phyloP scores from a whole-genome alignment of 2,888 invertebrate genomes.

The Zaprionus bogoriensis region DNA sequence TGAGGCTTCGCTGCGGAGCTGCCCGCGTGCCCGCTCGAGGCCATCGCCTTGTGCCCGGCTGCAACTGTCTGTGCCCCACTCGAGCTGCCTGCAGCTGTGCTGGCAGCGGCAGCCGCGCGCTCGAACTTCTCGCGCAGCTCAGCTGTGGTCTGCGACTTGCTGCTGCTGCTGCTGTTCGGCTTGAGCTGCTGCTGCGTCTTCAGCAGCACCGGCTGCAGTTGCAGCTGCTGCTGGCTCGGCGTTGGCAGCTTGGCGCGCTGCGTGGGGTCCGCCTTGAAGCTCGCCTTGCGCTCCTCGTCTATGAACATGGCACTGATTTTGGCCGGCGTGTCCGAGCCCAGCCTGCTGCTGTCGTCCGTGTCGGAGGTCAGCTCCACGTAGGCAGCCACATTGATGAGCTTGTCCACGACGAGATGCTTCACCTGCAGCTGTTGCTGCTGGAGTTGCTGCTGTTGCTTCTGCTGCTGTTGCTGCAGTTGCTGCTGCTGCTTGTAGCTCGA shows the following conservation, averaged over 20 bases:
- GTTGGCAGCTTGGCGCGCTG: constrained; percentile 73
- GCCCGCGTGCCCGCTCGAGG: too few relatives aligned
- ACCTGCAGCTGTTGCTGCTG: constrained; percentile 50
- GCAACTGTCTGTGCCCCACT: too few relatives aligned
- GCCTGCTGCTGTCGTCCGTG: constrained; percentile 82
- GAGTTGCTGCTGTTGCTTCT: constrained; percentile 42
- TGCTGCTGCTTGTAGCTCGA: constrained; percentile 59
- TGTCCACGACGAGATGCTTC: constrained; percentile 81
- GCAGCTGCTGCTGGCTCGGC: constrained; percentile 38
- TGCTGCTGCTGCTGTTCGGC: not conserved
- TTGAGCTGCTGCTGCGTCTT: constrained; percentile 7
- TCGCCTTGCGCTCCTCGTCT: constrained; percentile 83
- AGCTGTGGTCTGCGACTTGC: constrained; percentile 74
- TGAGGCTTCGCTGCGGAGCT: constrained; percentile 63
- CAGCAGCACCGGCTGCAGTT: constrained; percentile 47
- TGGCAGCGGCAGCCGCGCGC: constrained; percentile 61
- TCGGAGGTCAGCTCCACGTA: constrained; percentile 83
- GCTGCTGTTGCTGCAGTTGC: constrained; percentile 49
- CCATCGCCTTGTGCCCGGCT: constrained; percentile 34
- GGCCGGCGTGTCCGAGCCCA: constrained; percentile 80
- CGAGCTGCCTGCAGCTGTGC: constrained; percentile 46
- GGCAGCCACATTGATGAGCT: constrained; percentile 82
- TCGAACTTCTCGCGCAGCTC: constrained; percentile 83
- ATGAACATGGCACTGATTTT: constrained; percentile 83
- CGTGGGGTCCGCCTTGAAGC: constrained; percentile 81